Evolutionary conservation across 2,888 invertebrate genomes (phyloP), one percentile per base, ranked within the genome.

Genomic region (Dione juno): DNA sequence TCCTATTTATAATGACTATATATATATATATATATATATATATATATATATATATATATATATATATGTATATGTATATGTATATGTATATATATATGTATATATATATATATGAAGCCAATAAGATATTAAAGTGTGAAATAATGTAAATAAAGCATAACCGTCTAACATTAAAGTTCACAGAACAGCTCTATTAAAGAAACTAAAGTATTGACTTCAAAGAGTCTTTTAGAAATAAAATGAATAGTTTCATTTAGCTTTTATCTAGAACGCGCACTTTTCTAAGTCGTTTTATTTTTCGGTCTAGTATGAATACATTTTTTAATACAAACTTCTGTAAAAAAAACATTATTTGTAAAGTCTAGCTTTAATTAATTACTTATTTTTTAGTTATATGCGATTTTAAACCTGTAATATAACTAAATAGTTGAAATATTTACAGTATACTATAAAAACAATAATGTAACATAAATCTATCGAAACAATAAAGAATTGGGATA

Each of bases 121-220:
- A 41, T 5, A 41, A 19, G 19, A 37, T n/a, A 37, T 35, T 10
- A 16, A 54, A 37, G n/a, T 10, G 10, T 54, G 14, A 5, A 54
- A 37, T 37, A 0, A 10, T 37, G 35, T 54, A 54, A 35, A 54
- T n/a, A 54, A 19, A 37, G 10, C 14, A 9, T 37, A 35, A 37
- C 28, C n/a, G 8, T 59, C 11, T 45, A 43, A 45, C 28, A 10
- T 43, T 43, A 9, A 57, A 57, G 16, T 16, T 57, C 5, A 16
- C 14, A 59, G 28, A 59, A 43, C n/a, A 59, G 59, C 35, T 13
- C 41, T 5, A 43, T 59, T n/a, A 43, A 58, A 43, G 43, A 28
- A n/a, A 41, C 43, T 43, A n/a, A n/a, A 59, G 59, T 28, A 59
- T 41, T 28, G 28, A 59, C 59, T 43, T 45, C 59, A 59, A 59